Base-by-base conservation (phyloP, 1,140 invertebrate species). In the Lepidurus apus region DNA sequence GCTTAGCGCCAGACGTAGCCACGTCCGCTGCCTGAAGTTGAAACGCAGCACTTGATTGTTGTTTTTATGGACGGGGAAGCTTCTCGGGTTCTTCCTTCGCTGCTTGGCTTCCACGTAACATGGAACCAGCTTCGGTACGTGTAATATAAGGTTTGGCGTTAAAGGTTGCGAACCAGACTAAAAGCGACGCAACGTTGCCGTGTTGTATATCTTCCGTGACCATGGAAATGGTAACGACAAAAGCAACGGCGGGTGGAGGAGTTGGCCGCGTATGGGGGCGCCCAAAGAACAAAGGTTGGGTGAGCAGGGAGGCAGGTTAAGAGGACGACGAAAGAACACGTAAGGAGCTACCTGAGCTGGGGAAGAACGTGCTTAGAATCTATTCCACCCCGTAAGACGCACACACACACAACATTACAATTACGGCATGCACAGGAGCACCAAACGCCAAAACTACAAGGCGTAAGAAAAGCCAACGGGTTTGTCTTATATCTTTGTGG, bases 191-290 rank as follows among this genome's bases (percentile, higher is more conserved):
- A 2, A 34, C 3, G 34, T 34, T 34, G 34, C 21, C 53, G 17
- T 17, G 53, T 65, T 65, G 53, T 65, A 65, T 65, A 65, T 65
- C 53, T 65, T 65, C 53, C 53, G 53, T 65, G 53, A 21, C 53
- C 53, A 65, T 65, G 53, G 53, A 65, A 65, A 65, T 65, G 53
- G 53, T 65, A 34, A 34, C 34, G 34, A 34, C 34, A 0, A 34
- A 34, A 34, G 34, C 34, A 34, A 34, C 34, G 34, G 34, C 34
- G 34, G 34, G 34, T 34, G 34, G 34, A 34, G 34, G 53, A 65
- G 53, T 21, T 65, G 17, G 13, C 53, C 6, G 0, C 4, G 0
- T 9, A 10, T 7, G 45, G 45, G 45, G 45, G 17, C 10, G 45
- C 17, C 10, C 10, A 17, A 9, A 17, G 45, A 17, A 47, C 45